Percentiles rank a stretch among this genome's conserved stretches.
Conservation (phyloP, 2,888 invertebrate species). For the Monopis laevigella region DNA sequence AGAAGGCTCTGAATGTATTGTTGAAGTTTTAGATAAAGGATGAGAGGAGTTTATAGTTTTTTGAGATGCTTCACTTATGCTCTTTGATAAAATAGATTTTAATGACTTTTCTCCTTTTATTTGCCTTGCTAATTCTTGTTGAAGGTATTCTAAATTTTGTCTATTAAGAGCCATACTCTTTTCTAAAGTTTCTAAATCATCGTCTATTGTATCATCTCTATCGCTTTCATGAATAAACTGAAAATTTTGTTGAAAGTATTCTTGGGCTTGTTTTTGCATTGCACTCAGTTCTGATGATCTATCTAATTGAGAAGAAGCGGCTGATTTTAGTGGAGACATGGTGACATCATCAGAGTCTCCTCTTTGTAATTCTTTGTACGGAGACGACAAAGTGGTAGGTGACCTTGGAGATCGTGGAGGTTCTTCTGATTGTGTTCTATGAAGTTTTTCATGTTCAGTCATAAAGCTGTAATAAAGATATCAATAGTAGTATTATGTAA, state of each 20-base stretch:
- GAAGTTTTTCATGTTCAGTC: slow-evolving; percentile 77
- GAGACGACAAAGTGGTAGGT: slow-evolving; percentile 63
- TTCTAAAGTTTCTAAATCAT: slow-evolving; percentile 59
- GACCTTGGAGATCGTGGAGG: slow-evolving; percentile 79
- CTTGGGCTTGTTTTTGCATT: slow-evolving; percentile 52
- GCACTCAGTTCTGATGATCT: slow-evolving; percentile 52
- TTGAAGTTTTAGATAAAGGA: slow-evolving; percentile 56
- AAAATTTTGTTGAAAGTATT: slow-evolving; percentile 63
- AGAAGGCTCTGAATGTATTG: slow-evolving; percentile 62
- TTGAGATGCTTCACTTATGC: slow-evolving; percentile 54
- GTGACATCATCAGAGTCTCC: slow-evolving; percentile 55
- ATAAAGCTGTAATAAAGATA: slow-evolving; percentile 36
- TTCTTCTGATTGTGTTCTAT: slow-evolving; percentile 87
- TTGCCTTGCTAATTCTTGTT: slow-evolving; percentile 63
- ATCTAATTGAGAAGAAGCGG: slow-evolving; percentile 50
- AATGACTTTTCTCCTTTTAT: slow-evolving; percentile 44
- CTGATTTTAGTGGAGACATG: slow-evolving; percentile 50
- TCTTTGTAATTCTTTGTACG: slow-evolving; percentile 46
- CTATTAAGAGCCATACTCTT: slow-evolving; percentile 63
- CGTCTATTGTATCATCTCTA: slow-evolving; percentile 60
- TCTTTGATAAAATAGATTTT: slow-evolving; percentile 52
- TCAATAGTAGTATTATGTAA: too few species aligned
- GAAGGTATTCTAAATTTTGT: slow-evolving; percentile 56
- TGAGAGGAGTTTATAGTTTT: slow-evolving; percentile 49
- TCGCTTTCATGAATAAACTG: slow-evolving; percentile 64